Percentiles rank a stretch among this genome's conserved stretches.
phyloP scores from a whole-genome alignment of 2,113 vertebrate species.

The Tetrao urogallus region DNA sequence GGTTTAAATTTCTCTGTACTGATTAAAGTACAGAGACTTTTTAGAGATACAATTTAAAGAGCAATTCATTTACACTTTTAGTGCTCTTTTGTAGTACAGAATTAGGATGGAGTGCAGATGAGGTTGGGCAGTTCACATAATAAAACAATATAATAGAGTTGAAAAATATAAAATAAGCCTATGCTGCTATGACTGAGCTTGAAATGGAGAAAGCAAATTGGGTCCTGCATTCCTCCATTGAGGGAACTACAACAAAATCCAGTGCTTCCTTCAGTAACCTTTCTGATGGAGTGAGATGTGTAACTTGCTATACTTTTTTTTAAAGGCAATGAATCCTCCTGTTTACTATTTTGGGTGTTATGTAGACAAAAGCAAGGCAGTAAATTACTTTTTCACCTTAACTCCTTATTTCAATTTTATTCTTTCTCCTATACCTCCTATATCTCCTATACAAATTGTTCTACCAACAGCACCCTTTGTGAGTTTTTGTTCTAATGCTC shows the following conservation, averaged over 20 bases:
- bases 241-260: fast-evolving
- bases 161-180: background rate
- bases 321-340: background rate
- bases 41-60: background rate
- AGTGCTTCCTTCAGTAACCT: fast-evolving
- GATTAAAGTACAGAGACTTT: background rate
- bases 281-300: background rate
- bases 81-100: background rate
- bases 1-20: background rate
- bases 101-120: background rate
- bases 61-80: background rate
- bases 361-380: background rate
- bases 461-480: background rate
- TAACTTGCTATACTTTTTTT: background rate
- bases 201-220: background rate
- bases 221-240: background rate
- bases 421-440: background rate
- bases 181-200: background rate
- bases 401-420: background rate
- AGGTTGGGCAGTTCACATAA: background rate
- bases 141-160: background rate
- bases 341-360: background rate
- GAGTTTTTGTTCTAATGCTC: background rate
- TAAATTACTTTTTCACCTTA: background rate
- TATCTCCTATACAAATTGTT: background rate